phyloP scores from a whole-genome alignment of 2,797 vertebrate species.

The Anguilla obscura region DNA sequence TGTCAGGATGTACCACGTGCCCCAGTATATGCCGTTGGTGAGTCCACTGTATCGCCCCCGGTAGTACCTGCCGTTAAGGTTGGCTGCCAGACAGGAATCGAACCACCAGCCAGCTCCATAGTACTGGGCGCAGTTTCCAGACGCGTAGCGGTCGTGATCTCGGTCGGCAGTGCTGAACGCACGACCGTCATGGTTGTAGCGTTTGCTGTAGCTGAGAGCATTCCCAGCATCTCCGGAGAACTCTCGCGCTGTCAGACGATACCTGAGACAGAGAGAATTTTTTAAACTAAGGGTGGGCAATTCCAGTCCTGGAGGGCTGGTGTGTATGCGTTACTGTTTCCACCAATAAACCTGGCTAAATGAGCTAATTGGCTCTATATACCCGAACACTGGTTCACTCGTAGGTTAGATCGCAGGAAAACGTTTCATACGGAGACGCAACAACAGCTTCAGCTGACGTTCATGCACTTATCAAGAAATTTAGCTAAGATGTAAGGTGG shows the following conservation, averaged over 20 bases:
- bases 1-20: constrained; percentile 81
- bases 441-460: too few species aligned
- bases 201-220: constrained; percentile 78
- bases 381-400: too few species aligned
- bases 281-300: not conserved
- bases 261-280: constrained; percentile 56
- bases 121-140: constrained; percentile 77
- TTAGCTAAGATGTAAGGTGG: too few species aligned
- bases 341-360: too few species aligned
- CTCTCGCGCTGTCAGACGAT: constrained; percentile 73
- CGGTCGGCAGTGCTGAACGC: constrained; percentile 75
- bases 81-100: constrained; percentile 79
- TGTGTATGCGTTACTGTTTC: too few species aligned
- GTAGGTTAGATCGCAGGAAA: too few species aligned
- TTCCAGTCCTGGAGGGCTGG: not conserved
- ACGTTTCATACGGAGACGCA: too few species aligned
- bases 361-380: not conserved
- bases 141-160: constrained; percentile 75
- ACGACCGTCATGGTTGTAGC: constrained; percentile 80
- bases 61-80: constrained; percentile 77
- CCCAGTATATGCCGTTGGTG: constrained; percentile 81
- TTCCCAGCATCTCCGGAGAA: constrained; percentile 79
- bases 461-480: too few species aligned
- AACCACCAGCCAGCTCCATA: constrained; percentile 83
- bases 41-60: constrained; percentile 73